phyloP scores from a whole-genome alignment of 2,797 vertebrate species.

The Lepilemur ruficaudatus region DNA sequence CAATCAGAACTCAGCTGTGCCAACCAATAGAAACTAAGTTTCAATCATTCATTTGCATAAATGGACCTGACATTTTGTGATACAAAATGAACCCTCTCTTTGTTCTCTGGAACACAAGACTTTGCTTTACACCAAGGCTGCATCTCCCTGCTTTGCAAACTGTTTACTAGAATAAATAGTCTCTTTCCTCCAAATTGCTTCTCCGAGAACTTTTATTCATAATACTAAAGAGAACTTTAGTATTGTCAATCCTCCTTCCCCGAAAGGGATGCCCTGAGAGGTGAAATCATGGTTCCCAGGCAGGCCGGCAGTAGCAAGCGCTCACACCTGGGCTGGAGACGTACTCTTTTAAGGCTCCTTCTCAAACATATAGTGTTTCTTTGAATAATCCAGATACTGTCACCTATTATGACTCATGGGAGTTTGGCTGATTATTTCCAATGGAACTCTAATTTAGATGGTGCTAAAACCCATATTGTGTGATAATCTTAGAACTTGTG shows the following conservation, averaged over 20 bases:
- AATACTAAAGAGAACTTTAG: not conserved
- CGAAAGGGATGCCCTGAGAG: not conserved
- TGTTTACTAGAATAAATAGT: too few relatives aligned
- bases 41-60: too few relatives aligned
- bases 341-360: not conserved
- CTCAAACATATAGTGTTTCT: not conserved
- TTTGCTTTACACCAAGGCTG: too few relatives aligned
- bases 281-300: not conserved
- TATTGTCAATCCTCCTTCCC: not conserved
- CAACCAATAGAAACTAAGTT: too few relatives aligned
- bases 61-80: too few relatives aligned
- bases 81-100: too few relatives aligned
- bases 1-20: too few relatives aligned
- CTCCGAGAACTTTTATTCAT: not conserved
- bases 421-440: not conserved
- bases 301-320: fast-evolving
- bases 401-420: not conserved
- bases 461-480: not conserved
- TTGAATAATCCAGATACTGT: not conserved
- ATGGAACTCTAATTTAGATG: not conserved
- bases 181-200: too few relatives aligned
- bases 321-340: not conserved
- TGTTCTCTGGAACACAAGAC: too few relatives aligned
- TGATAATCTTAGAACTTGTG: not conserved
- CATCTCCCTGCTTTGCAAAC: too few relatives aligned